Evolutionary conservation across 2,888 invertebrate genomes (phyloP).

Genomic region (Boloria euphrosyne): DNA sequence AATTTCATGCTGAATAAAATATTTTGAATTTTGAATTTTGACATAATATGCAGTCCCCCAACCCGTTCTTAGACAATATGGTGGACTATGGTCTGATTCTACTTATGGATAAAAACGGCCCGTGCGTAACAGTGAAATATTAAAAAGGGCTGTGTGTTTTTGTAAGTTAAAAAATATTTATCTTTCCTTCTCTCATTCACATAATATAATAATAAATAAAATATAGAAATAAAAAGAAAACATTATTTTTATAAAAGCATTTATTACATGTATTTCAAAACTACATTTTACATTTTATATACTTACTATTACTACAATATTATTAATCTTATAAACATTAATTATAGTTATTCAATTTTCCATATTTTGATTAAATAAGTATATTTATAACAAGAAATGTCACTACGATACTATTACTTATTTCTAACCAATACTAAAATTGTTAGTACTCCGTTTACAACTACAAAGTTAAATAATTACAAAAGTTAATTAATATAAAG

Average conservation of each 20-base stretch:
- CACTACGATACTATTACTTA: conserved; percentile 24
- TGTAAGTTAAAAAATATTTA: too few relatives aligned
- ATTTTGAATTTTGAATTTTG: too few relatives aligned
- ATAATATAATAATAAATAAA: too few relatives aligned
- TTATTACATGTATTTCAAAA: not conserved
- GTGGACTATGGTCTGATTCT: too few relatives aligned
- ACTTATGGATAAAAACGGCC: too few relatives aligned
- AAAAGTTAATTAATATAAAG: conserved; percentile 19
- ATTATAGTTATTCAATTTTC: not conserved
- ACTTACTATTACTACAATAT: not conserved
- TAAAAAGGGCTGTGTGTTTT: too few relatives aligned
- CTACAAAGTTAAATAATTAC: conserved; percentile 14
- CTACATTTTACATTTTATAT: too few relatives aligned
- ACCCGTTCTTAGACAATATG: too few relatives aligned
- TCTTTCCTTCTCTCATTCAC: too few relatives aligned
- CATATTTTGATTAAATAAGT: conserved; percentile 7
- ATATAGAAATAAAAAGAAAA: not conserved
- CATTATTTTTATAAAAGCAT: not conserved
- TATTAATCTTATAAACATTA: not conserved
- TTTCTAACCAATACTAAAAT: conserved; percentile 29
- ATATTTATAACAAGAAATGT: conserved; percentile 4
- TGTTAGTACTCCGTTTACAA: conserved; percentile 13
- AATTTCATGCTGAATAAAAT: too few relatives aligned
- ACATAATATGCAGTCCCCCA: too few relatives aligned
- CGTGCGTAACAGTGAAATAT: too few relatives aligned